Evolutionary conservation across 2,797 vertebrate genomes (phyloP).

Genomic region (Brachyalestes nurse): DNA sequence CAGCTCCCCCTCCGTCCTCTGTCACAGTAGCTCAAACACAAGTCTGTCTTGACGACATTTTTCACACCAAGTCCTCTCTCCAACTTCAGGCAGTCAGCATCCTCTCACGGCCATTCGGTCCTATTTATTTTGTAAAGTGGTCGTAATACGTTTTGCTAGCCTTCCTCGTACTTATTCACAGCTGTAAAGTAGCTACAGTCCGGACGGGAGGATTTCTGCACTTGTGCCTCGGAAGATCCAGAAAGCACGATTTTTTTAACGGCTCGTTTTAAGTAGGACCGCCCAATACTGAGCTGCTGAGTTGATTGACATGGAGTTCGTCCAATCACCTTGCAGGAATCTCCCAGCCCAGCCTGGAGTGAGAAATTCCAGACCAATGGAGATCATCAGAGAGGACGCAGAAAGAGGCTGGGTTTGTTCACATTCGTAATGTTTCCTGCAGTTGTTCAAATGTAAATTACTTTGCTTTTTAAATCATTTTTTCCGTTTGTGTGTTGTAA

Average conservation of each 20-base stretch:
- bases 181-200: conserved; percentile 47
- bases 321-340: conserved; percentile 66
- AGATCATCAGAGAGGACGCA: background rate
- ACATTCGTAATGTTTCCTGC: background rate
- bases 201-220: conserved; percentile 66
- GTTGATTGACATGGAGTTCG: conserved; percentile 54
- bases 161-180: conserved; percentile 60
- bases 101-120: conserved; percentile 14
- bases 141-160: conserved; percentile 45
- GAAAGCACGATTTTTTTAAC: conserved; percentile 77
- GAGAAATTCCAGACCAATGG: conserved; percentile 56
- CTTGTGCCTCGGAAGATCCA: conserved; percentile 74
- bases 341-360: conserved; percentile 32
- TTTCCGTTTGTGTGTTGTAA: background rate
- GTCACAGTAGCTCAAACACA: conserved; percentile 56
- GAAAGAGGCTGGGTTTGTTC: conserved; percentile 9
- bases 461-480: background rate
- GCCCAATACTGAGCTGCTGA: conserved; percentile 55
- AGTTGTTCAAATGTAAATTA: background rate
- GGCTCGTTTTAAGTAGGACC: conserved; percentile 67
- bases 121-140: conserved; percentile 10
- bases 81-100: conserved; percentile 48
- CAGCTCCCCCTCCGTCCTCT: conserved; percentile 69
- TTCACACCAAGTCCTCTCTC: conserved; percentile 20
- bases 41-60: conserved; percentile 47